Evolutionary conservation across 2,888 invertebrate species (phyloP).

Genomic region (Enchytraeus crypticus): DNA sequence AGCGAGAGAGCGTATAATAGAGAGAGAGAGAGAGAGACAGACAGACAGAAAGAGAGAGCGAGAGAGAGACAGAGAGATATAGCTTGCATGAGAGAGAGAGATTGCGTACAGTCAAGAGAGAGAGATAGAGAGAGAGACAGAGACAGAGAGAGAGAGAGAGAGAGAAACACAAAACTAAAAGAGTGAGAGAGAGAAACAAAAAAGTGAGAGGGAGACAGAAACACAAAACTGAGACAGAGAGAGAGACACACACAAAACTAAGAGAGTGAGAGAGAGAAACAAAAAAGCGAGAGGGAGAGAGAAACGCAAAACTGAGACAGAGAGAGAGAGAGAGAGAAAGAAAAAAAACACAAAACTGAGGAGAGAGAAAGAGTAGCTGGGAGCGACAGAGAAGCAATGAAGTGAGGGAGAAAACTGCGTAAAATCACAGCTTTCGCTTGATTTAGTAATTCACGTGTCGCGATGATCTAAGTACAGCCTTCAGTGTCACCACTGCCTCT

Average conservation of each 20-base stretch:
- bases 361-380: neutral
- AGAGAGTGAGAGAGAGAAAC: no score
- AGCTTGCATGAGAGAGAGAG: neutral
- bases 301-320: neutral
- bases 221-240: no score
- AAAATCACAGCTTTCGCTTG: no score
- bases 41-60: slow-evolving; percentile 1
- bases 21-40: slow-evolving; percentile 3
- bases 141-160: slow-evolving; percentile 4
- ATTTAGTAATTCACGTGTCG: no score
- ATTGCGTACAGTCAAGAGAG: neutral
- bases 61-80: neutral
- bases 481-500: no score
- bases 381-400: neutral
- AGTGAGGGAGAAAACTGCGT: neutral
- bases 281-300: no score
- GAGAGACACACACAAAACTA: no score
- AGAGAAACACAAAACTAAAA: neutral
- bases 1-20: no score
- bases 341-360: neutral
- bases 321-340: slow-evolving; percentile 4
- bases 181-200: no score
- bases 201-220: no score
- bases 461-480: no score
- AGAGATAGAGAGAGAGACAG: slow-evolving; percentile 2